Base-by-base conservation (phyloP, 2,797 vertebrate genomes). In the Etheostoma perlongum region DNA sequence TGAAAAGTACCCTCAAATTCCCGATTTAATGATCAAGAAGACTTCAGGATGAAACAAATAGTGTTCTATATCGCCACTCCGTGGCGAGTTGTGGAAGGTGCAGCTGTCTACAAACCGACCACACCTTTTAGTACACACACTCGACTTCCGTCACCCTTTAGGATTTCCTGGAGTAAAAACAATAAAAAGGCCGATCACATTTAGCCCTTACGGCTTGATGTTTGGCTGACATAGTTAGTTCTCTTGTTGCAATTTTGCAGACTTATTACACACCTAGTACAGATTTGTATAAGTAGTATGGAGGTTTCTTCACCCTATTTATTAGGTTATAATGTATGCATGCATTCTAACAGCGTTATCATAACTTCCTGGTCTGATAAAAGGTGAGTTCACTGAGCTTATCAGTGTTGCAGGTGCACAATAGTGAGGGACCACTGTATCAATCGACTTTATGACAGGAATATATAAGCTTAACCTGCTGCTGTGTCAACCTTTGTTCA, bases 71-170 rank as follows among this genome's bases (percentile, higher is more conserved):
- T 3, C 82, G 0, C 89, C 92, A 72, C 86, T 85, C n/a, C 25
- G 86, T 92, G 92, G 89, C 52, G 42, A 64, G 18, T 2, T 57
- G 25, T 3, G 40, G 40, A 13, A 72, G 48, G 25, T 74, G 72
- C 82, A 67, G 63, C 36, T 57, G 18, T 27, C 5, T 46, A 2
- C 1, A 69, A 27, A 54, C 53, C 60, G 51, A 55, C 67, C 76
- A 72, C 73, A 70, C 69, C 76, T 51, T 51, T 57, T 13, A 54
- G 67, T 9, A 47, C n/a, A 70, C 14, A 59, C 16, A 25, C 44
- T 13, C 21, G 2, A 51, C 46, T 59, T 23, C 15, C 0, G 6
- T 59, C 30, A 33, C 19, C 0, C 16, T 54, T 53, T 2, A 27
- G 0, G 23, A 74, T 25, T 1, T 63, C 36, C 33, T 67, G 64